phyloP scores from a whole-genome alignment of 2,888 invertebrate species.

The Deilephila elpenor region DNA sequence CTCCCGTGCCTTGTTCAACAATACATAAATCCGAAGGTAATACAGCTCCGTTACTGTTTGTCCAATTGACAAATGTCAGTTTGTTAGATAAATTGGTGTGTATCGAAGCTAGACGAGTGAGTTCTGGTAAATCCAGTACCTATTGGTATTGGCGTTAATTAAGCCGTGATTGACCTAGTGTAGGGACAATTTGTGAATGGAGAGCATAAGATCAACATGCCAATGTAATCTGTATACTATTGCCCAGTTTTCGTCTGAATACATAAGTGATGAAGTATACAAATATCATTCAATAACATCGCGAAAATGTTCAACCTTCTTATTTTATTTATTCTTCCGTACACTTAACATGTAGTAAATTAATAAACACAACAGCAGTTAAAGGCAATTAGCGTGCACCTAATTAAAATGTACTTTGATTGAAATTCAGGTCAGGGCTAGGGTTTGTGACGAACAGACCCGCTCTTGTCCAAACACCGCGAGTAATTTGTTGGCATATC shows the following conservation, averaged over 20 bases:
- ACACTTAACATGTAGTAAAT: neutral
- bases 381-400: conserved; percentile 15
- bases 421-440: conserved; percentile 56
- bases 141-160: neutral
- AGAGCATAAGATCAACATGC: neutral
- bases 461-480: conserved; percentile 50
- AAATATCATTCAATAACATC: neutral
- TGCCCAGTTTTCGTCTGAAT: too few species aligned
- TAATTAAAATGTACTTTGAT: conserved; percentile 21
- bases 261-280: neutral
- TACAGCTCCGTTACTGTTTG: conserved; percentile 20
- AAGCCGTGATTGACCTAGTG: neutral
- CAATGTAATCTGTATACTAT: neutral
- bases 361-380: neutral
- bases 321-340: neutral
- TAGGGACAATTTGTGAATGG: neutral
- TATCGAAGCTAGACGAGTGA: neutral
- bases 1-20: conserved; percentile 20
- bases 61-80: conserved; percentile 20
- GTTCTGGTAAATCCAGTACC: neutral
- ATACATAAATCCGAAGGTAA: conserved; percentile 15
- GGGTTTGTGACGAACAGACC: conserved; percentile 52
- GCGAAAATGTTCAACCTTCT: too few species aligned
- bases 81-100: conserved; percentile 6
- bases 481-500: conserved; percentile 56